Percentiles rank a stretch among this genome's conserved stretches.
phyloP scores from a whole-genome alignment of 2,888 invertebrate species.

The Liposcelis brunnea region DNA sequence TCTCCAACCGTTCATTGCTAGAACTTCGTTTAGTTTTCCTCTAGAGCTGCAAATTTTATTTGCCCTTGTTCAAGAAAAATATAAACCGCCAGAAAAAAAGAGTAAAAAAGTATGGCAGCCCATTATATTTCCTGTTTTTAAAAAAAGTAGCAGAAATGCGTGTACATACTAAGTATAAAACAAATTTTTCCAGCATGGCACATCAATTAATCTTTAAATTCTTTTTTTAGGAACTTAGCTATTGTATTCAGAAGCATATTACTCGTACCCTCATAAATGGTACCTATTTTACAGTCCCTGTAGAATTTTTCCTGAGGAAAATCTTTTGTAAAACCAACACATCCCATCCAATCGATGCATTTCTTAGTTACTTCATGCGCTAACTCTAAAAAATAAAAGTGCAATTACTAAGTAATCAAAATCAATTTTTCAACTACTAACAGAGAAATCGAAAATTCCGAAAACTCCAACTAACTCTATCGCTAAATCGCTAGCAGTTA shows the following conservation, averaged over 20 bases:
- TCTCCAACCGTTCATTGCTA: no score
- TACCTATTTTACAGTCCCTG: conserved; percentile 86
- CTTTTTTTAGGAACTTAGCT: conserved; percentile 65
- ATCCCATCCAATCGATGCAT: conserved; percentile 94
- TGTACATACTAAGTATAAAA: no score
- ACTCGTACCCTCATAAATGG: conserved; percentile 94
- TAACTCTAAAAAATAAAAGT: conserved; percentile 39
- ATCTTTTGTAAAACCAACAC: conserved; percentile 87
- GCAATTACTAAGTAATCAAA: conserved; percentile 1
- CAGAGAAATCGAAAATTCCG: not conserved
- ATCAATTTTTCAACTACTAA: not conserved
- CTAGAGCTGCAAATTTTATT: no score
- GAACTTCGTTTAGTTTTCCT: no score
- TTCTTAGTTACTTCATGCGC: conserved; percentile 75
- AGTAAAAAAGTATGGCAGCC: no score
- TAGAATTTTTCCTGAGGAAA: conserved; percentile 92
- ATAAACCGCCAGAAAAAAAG: no score
- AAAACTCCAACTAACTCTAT: no score
- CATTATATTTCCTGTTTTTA: no score
- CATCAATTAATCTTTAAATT: no score
- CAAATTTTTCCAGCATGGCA: no score
- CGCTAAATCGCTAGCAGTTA: no score
- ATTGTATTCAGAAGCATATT: conserved; percentile 94
- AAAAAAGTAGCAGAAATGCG: no score
- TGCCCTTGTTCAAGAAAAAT: not conserved